Conservation (phyloP, 2,888 invertebrate species). For the Adineta ricciae region DNA sequence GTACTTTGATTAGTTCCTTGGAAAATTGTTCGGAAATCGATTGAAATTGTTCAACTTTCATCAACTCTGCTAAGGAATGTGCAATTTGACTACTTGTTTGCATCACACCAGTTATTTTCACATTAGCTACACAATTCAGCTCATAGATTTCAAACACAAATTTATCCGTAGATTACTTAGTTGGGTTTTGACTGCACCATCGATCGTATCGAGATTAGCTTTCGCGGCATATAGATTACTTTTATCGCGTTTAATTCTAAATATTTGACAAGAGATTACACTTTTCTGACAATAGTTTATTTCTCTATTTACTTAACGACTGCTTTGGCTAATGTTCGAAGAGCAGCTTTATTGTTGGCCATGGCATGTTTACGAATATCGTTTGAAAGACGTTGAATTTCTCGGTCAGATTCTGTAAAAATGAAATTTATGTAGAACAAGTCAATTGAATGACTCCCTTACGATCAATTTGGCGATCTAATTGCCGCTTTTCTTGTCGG, state of each 20-base stretch:
- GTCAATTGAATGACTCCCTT: background rate
- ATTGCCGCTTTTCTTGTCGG: background rate
- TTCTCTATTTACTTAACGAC: background rate
- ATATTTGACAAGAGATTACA: background rate
- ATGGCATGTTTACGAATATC: background rate
- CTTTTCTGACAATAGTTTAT: background rate
- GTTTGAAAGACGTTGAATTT: background rate
- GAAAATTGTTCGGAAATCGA: background rate
- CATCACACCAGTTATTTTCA: slow-evolving; percentile 1
- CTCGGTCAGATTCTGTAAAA: background rate
- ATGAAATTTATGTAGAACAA: background rate
- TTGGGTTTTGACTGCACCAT: slow-evolving; percentile 7
- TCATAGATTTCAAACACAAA: too few relatives aligned
- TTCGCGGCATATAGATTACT: background rate
- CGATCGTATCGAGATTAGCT: background rate
- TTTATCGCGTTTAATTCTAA: background rate
- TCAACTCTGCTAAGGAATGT: background rate
- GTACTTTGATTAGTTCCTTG: background rate
- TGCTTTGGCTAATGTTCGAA: background rate
- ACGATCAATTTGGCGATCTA: background rate
- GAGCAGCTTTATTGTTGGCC: background rate
- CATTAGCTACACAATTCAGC: background rate
- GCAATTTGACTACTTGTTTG: slow-evolving; percentile 2
- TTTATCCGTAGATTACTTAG: background rate
- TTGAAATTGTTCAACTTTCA: background rate